Evolutionary conservation across 2,797 vertebrate species (phyloP), one percentile per base, ranked within the genome.

Genomic region (Thaleichthys pacificus): DNA sequence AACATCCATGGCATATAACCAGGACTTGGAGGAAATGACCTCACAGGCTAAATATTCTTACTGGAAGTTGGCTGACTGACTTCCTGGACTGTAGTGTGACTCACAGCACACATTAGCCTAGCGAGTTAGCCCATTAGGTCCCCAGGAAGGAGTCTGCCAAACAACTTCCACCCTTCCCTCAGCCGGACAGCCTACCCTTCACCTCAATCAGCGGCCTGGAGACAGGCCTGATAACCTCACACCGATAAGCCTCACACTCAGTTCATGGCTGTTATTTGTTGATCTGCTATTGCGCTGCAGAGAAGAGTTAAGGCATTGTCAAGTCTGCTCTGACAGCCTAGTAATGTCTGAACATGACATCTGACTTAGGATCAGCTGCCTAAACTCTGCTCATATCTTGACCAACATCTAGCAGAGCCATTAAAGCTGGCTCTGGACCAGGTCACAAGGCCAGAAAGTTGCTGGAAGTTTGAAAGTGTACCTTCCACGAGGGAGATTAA

Each of bases 271-370:
- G 71, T 72, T 49, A 5, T 19, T 38, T 47, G 63, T 17, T 56
- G 38, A 14, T 67, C 32, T 67, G 71, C 62, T 66, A 51, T 65
- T 54, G 47, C 62, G 54, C 49, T 17, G 70, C 49, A 66, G 62
- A 72, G 26, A 28, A 65, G 51, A 57, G n/a, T 5, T 5, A 21
- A 7, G 24, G 42, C 21, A 26, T 24, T 17, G 21, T 49, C 22
- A 24, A 22, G 49, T 68, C 2, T 63, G 24, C 15, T 30, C 32
- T 19, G 30, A 35, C 28, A 66, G 19, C 17, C 7, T 19, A 32
- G 6, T 64, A 35, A 5, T 64, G 28, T 19, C 28, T 32, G 28
- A 8, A 19, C 61, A 32, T 38, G 61, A 11, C 61, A 64, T 7
- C 32, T 32, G 28, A 64, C 32, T 35, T 35, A 1, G 30, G 61